Conservation (phyloP, 2,888 invertebrate species). For the Entomobrya multifasciata region DNA sequence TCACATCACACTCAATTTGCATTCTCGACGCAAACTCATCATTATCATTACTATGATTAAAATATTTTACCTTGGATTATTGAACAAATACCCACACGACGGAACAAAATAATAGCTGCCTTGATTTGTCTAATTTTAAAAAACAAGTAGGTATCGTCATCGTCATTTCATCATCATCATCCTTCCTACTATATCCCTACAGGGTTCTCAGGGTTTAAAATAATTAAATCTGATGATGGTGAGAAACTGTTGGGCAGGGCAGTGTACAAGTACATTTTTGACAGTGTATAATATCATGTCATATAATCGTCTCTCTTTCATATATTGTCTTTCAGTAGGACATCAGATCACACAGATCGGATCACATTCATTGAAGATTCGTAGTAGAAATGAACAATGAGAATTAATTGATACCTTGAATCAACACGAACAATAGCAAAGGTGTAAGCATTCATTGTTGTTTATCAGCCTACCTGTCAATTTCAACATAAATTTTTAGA, state of each 20-base stretch:
- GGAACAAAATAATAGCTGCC: neutral
- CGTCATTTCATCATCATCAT: too few species aligned
- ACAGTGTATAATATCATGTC: too few species aligned
- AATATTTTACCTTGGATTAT: slow-evolving; percentile 7
- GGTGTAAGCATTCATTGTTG: neutral
- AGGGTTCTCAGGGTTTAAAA: too few species aligned
- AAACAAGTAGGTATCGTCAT: too few species aligned
- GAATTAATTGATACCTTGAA: slow-evolving; percentile 9
- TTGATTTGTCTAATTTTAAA: neutral
- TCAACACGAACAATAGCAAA: slow-evolving; percentile 31
- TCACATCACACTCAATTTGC: slow-evolving; percentile 23
- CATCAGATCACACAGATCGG: slow-evolving; percentile 26
- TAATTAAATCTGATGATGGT: too few species aligned
- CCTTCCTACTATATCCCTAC: too few species aligned
- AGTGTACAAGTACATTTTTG: too few species aligned
- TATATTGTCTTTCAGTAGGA: neutral
- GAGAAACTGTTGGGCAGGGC: slow-evolving; percentile 30
- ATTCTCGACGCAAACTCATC: slow-evolving; percentile 18
- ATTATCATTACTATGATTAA: slow-evolving; percentile 13
- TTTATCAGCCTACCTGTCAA: too few species aligned
- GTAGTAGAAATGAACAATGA: slow-evolving; percentile 11
- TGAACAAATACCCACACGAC: neutral
- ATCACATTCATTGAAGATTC: too few species aligned
- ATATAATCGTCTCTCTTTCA: neutral
- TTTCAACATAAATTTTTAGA: too few species aligned